Percentiles rank a stretch among this genome's conserved stretches.
Evolutionary conservation across 2,797 vertebrate species (phyloP).

Genomic region (Neosilurus mollespiculum): DNA sequence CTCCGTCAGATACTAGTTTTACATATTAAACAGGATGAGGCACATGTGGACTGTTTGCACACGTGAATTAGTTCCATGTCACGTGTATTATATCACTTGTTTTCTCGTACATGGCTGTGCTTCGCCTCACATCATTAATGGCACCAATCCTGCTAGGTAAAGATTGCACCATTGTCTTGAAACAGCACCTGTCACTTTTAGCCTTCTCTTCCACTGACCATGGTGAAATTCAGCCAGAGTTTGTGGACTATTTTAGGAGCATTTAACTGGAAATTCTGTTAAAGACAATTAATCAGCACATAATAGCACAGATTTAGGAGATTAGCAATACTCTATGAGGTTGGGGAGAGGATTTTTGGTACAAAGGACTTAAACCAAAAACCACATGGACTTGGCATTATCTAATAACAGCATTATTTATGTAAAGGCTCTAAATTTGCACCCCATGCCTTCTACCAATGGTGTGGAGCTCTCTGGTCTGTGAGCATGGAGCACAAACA

Average conservation of each 20-base stretch:
- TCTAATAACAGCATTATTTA: background rate
- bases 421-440: slow-evolving; percentile 77
- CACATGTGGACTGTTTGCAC: no score
- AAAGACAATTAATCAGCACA: background rate
- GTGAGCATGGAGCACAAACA: slow-evolving; percentile 46
- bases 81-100: no score
- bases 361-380: background rate
- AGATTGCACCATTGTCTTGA: background rate
- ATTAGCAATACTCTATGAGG: background rate
- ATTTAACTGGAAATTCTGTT: background rate
- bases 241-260: background rate
- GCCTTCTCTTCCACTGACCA: background rate
- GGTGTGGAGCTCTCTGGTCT: slow-evolving; percentile 74
- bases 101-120: no score
- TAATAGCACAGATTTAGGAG: background rate
- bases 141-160: background rate
- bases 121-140: background rate
- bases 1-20: no score
- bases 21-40: no score
- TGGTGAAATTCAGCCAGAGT: background rate
- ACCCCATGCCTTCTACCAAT: slow-evolving; percentile 73
- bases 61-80: no score
- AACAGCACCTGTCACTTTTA: background rate
- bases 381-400: background rate
- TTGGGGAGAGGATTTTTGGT: background rate